Conservation (phyloP, 2,113 vertebrate genomes). For the Podocnemis expansa region DNA sequence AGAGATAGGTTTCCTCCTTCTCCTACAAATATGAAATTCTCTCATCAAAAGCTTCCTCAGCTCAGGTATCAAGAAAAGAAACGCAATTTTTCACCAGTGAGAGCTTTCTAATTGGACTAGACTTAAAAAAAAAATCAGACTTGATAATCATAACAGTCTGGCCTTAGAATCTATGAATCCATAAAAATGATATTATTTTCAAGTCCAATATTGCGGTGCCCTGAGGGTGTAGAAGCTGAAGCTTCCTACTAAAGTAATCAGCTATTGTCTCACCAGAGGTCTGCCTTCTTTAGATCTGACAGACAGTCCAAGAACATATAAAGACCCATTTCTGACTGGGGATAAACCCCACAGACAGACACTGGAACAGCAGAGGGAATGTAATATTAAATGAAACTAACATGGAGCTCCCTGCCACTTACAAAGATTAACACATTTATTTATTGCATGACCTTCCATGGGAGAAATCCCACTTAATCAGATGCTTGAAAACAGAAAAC, state of each 20-base stretch:
- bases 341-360: not conserved
- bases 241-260: not conserved
- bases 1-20: not conserved
- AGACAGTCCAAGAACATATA: not conserved
- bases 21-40: not conserved
- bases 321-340: not conserved
- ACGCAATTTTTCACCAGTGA: not conserved
- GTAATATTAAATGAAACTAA: not conserved
- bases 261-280: not conserved
- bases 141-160: rapidly evolving
- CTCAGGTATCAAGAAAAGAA: not conserved
- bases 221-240: not conserved
- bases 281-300: not conserved
- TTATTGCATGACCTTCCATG: no score
- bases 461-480: no score
- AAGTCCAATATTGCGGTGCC: not conserved
- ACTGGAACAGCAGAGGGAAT: not conserved
- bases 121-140: not conserved
- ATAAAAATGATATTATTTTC: not conserved
- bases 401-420: no score
- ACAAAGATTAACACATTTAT: no score
- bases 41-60: not conserved
- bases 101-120: not conserved
- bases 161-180: not conserved
- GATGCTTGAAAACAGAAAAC: no score